A percentile compares a stretch with the other conserved stretches of the same genome.
Conservation (phyloP, 1,140 invertebrate species). For the Leguminivora glycinivorella region DNA sequence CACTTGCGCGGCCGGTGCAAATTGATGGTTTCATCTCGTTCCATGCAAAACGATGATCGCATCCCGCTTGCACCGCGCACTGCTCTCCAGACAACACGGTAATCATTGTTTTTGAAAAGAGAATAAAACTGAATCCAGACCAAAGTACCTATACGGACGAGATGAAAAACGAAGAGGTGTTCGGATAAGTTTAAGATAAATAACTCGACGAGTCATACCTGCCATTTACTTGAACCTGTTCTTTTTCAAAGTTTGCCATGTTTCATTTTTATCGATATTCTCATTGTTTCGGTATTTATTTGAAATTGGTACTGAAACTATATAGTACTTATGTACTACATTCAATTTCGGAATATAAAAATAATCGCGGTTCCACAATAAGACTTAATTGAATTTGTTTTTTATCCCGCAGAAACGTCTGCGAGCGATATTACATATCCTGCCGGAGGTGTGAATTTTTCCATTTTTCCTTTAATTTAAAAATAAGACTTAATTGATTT, state of each 20-base stretch:
- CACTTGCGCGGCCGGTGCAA: slow-evolving; percentile 55
- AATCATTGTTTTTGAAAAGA: slow-evolving; percentile 71
- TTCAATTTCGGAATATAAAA: no score
- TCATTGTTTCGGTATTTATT: slow-evolving; percentile 31
- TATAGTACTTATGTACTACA: neutral
- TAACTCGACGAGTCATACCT: slow-evolving; percentile 67
- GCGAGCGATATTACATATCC: no score
- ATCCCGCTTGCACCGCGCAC: slow-evolving; percentile 58
- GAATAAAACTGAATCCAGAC: slow-evolving; percentile 60
- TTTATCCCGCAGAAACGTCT: no score
- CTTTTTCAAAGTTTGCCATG: slow-evolving; percentile 44
- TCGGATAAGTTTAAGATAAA: slow-evolving; percentile 75
- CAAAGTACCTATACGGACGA: slow-evolving; percentile 61
- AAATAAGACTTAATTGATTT: no score
- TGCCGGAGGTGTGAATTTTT: no score
- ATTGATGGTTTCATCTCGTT: slow-evolving; percentile 72
- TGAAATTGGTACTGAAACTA: neutral
- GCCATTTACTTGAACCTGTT: slow-evolving; percentile 52
- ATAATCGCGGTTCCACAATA: no score
- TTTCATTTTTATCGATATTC: slow-evolving; percentile 53
- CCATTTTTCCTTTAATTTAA: no score
- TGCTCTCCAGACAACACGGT: slow-evolving; percentile 53
- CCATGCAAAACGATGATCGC: slow-evolving; percentile 67
- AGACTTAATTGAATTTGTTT: no score
- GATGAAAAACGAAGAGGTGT: slow-evolving; percentile 65